Base-by-base conservation (phyloP, 2,113 vertebrate genomes). In the Passer domesticus region DNA sequence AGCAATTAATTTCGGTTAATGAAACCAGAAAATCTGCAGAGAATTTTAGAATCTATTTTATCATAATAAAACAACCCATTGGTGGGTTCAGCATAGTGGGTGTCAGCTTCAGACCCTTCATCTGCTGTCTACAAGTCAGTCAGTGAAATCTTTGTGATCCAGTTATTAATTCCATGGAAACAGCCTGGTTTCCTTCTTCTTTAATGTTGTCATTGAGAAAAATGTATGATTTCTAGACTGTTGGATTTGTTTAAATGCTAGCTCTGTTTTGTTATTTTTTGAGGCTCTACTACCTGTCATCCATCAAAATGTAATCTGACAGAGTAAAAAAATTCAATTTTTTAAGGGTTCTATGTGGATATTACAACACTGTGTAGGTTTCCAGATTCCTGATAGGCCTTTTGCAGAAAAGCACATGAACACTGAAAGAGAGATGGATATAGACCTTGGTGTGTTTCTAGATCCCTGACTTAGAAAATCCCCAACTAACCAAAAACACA, bases 181-280 rank as follows among this genome's bases (percentile, higher is more conserved):
- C 35, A 68, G 50, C 16, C n/a, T 37, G 66, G 4, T 82, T 82
- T 90, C 69, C 37, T 81, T 74, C 53, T 68, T 82, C 52, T 5
- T 0, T 31, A 30, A 21, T 46, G 41, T 50, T 89, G 86, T 83
- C 50, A n/a, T 21, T 89, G 64, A 81, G 86, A 50, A 92, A 81
- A 81, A 85, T 37, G 63, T 83, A 62, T 49, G 0, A 35, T 87
- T 84, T 79, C 58, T 58, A 66, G 31, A 25, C 46, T 68, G 28
- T 10, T 70, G 87, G 31, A 73, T 89, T 87, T 95, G 62, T 94
- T 94, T 89, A 83, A 89, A 92, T 90, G 84, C 70, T 67, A 76
- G 15, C 28, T 87, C 89, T 25, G 18, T 79, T 35, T 91, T 85
- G 49, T 62, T 87, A 53, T 91, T 87, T 87, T 91, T 60, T 67